Evolutionary conservation across 2,888 invertebrate genomes (phyloP).

Genomic region (Acronicta leporina): DNA sequence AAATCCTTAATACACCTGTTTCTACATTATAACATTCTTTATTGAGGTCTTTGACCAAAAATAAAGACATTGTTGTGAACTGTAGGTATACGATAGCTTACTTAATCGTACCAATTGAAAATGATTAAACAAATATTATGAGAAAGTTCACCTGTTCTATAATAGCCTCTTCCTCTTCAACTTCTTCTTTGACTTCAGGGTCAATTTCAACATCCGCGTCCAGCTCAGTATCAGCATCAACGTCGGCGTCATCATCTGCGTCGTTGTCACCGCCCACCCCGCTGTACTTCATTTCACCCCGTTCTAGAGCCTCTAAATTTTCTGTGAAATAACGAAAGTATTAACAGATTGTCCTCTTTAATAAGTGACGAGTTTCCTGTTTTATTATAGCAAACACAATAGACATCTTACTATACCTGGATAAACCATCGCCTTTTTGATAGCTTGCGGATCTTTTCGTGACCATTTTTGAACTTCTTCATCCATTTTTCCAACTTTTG

Average conservation of each 20-base stretch:
- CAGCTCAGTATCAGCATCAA: slow-evolving; percentile 88
- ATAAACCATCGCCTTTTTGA: slow-evolving; percentile 97
- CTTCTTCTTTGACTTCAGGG: slow-evolving; percentile 90
- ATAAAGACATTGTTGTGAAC: slow-evolving; percentile 22
- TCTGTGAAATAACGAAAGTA: slow-evolving; percentile 82
- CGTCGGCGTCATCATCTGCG: slow-evolving; percentile 87
- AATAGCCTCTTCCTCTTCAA: slow-evolving; percentile 89
- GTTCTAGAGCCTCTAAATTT: slow-evolving; percentile 94
- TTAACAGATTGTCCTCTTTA: not conserved
- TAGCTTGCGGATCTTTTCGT: slow-evolving; percentile 97
- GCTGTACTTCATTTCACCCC: slow-evolving; percentile 96
- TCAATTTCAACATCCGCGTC: slow-evolving; percentile 88
- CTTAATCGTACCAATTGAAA: too few species aligned
- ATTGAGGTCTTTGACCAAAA: slow-evolving; percentile 35
- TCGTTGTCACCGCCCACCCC: slow-evolving; percentile 92
- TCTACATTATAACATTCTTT: slow-evolving; percentile 2
- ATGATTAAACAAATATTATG: not conserved
- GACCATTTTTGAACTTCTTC: slow-evolving; percentile 99
- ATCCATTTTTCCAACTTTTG: slow-evolving; percentile 98
- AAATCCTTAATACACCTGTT: too few species aligned
- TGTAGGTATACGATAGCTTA: not conserved
- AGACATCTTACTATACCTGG: slow-evolving; percentile 90
- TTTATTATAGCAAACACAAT: too few species aligned
- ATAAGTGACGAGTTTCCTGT: not conserved
- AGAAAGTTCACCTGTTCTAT: slow-evolving; percentile 70